A percentile compares a stretch with the other conserved stretches of the same genome.
These are phyloP conservation scores for Aphaenogaster floridana DNA, from an alignment of 1,140 invertebrate species.

Conservation along the genomic window DNA sequence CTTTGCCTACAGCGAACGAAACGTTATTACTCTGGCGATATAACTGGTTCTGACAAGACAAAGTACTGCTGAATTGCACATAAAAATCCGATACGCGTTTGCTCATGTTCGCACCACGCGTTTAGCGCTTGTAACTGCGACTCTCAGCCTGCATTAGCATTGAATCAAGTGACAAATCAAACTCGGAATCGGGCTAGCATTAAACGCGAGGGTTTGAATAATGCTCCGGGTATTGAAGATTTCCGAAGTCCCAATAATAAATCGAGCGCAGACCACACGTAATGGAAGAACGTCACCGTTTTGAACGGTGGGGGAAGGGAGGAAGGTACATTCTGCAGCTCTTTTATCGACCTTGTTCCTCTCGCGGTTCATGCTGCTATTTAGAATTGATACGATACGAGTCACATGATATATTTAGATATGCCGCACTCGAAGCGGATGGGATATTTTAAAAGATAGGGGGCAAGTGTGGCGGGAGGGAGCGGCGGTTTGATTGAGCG, in stretches of 20 bases:
- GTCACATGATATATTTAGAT: slow-evolving; percentile 73
- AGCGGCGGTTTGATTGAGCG: slow-evolving; percentile 15
- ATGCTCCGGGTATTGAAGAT: not conserved
- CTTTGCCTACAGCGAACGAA: not conserved
- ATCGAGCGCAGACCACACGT: not conserved
- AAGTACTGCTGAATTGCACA: slow-evolving; percentile 9
- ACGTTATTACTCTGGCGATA: not conserved
- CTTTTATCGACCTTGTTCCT: slow-evolving; percentile 31
- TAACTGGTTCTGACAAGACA: slow-evolving; percentile 12
- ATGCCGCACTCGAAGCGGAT: slow-evolving; percentile 41
- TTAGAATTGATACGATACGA: slow-evolving; percentile 71
- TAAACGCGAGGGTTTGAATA: slow-evolving; percentile 8
- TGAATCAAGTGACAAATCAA: slow-evolving; percentile 27
- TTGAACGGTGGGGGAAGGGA: not conserved
- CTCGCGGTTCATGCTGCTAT: slow-evolving; percentile 32
- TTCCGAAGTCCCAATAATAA: slow-evolving; percentile 17
- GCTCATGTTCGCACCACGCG: not conserved
- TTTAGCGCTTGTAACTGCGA: not conserved
- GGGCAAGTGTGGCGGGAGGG: not conserved
- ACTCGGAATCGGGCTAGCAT: not conserved
- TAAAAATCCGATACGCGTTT: slow-evolving; percentile 31
- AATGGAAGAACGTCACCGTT: not conserved
- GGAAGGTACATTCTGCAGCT: slow-evolving; percentile 5
- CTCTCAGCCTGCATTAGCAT: slow-evolving; percentile 26
- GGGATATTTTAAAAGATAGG: slow-evolving; percentile 73